A percentile compares a stretch with the other conserved stretches of the same genome.
Conservation (phyloP, 2,888 invertebrate genomes). For the Unio pictorum region DNA sequence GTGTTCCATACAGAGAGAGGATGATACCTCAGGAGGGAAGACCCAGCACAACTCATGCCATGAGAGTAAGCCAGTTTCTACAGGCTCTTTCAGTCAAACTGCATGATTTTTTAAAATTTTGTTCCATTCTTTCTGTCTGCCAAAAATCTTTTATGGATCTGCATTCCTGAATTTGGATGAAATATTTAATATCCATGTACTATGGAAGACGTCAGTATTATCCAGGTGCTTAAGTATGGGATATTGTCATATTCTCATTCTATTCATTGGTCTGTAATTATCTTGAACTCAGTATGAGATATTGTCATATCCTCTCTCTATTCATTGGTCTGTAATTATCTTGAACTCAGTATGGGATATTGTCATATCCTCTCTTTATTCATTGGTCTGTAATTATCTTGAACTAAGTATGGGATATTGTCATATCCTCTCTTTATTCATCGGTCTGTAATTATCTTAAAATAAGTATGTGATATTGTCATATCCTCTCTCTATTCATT, state of each 20-base stretch:
- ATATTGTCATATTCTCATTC: too few relatives aligned
- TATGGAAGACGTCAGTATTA: background rate
- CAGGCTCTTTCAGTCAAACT: too few relatives aligned
- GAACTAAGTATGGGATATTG: background rate
- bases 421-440: background rate
- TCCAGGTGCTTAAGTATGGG: background rate
- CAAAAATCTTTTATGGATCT: too few relatives aligned
- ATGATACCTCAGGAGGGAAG: constrained; percentile 43
- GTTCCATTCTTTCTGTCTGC: too few relatives aligned
- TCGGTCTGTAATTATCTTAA: constrained; percentile 8
- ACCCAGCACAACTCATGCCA: constrained; percentile 65
- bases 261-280: too few relatives aligned
- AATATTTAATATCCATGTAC: too few relatives aligned
- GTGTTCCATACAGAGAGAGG: constrained; percentile 43
- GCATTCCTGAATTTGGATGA: too few relatives aligned
- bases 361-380: background rate
- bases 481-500: background rate
- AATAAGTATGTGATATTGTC: background rate
- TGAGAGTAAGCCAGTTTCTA: constrained; percentile 48
- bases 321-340: constrained; percentile 11
- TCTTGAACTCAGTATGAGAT: background rate
- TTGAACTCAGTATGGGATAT: constrained; percentile 3
- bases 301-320: background rate
- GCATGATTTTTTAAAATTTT: too few relatives aligned
- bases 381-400: constrained; percentile 13